Evolutionary conservation across 2,888 invertebrate species (phyloP).

Genomic region (Orchestes rusci): DNA sequence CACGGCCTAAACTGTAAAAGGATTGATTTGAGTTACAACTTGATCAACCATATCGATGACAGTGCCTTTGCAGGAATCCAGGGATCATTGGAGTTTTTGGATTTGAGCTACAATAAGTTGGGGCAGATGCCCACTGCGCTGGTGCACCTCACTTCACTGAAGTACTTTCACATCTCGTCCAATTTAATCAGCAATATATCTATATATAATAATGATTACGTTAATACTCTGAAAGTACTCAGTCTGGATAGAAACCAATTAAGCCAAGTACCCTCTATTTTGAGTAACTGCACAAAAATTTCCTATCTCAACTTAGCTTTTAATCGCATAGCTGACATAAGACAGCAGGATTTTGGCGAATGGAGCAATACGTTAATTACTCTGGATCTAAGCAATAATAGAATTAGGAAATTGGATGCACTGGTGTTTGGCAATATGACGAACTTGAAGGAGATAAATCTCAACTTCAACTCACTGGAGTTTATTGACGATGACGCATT

Average conservation of each 20-base stretch:
- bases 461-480: conserved; percentile 85
- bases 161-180: conserved; percentile 76
- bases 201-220: conserved; percentile 56
- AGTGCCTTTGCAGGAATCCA: conserved; percentile 68
- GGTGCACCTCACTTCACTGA: conserved; percentile 58
- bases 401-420: conserved; percentile 64
- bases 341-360: conserved; percentile 65
- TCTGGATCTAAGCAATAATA: conserved; percentile 75
- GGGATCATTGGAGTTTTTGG: conserved; percentile 70
- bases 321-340: conserved; percentile 73
- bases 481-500: conserved; percentile 77
- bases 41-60: conserved; percentile 60
- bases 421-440: conserved; percentile 66
- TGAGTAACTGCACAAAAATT: conserved; percentile 65
- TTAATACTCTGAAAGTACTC: conserved; percentile 63
- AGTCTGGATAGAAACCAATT: conserved; percentile 78
- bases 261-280: conserved; percentile 61
- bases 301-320: conserved; percentile 86
- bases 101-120: conserved; percentile 74
- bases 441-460: conserved; percentile 76
- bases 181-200: conserved; percentile 61
- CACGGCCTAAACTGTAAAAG: conserved; percentile 64
- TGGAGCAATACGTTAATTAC: conserved; percentile 78
- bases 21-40: conserved; percentile 74
- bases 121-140: conserved; percentile 64